Evolutionary conservation across 2,888 invertebrate genomes (phyloP).

Genomic region (Epistrophe grossulariae): DNA sequence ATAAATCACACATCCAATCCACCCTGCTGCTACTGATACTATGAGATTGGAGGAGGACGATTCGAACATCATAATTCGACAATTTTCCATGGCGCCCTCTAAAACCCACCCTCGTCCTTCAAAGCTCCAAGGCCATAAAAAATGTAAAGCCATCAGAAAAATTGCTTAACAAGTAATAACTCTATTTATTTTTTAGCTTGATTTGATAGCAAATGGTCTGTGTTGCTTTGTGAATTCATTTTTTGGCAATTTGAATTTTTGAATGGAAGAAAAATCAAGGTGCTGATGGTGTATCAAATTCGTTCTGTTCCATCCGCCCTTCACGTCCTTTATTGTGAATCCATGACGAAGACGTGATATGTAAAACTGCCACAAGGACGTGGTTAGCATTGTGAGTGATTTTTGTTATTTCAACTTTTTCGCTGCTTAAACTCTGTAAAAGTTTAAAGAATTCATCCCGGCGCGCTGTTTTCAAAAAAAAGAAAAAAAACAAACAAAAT

Average conservation of each 20-base stretch:
- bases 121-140: conserved; percentile 47
- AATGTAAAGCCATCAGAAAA: conserved; percentile 64
- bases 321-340: conserved; percentile 58
- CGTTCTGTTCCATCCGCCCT: conserved; percentile 44
- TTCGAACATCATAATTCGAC: conserved; percentile 71
- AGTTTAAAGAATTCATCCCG: conserved; percentile 56
- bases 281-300: conserved; percentile 74
- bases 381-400: conserved; percentile 69
- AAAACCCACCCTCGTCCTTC: conserved; percentile 2
- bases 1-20: conserved; percentile 63
- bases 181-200: conserved; percentile 72
- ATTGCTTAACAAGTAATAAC: conserved; percentile 74
- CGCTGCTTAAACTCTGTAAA: conserved; percentile 48
- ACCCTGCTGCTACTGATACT: conserved; percentile 14
- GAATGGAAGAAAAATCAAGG: conserved; percentile 71
- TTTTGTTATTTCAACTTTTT: conserved; percentile 55
- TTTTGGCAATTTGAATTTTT: conserved; percentile 62
- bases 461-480: conserved; percentile 5
- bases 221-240: conserved; percentile 64
- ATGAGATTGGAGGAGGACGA: conserved; percentile 49
- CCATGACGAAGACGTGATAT: conserved; percentile 69
- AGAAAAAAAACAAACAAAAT: conserved; percentile 2
- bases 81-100: conserved; percentile 51
- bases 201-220: conserved; percentile 73
- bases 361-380: conserved; percentile 69